Conservation (phyloP, 2,888 invertebrate species). For the Xanthostigma xanthostigma region DNA sequence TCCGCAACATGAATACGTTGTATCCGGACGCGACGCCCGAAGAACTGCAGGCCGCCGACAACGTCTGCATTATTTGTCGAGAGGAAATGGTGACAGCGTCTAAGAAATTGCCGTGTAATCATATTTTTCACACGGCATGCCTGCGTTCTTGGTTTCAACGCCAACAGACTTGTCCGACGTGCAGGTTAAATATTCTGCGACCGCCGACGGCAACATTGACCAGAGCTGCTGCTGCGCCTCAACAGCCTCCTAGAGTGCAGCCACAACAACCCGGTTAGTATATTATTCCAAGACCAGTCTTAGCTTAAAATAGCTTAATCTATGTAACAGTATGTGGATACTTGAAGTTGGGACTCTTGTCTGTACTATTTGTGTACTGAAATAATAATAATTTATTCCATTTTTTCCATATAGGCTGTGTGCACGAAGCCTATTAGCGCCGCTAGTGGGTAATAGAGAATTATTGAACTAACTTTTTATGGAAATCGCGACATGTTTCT, state of each 20-base stretch:
- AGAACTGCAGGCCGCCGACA: conserved; percentile 83
- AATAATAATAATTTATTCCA: no score
- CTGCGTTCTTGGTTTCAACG: conserved; percentile 98
- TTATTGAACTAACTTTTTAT: no score
- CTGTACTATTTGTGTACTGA: no score
- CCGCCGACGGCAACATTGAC: conserved; percentile 26
- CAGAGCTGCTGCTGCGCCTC: conserved; percentile 22
- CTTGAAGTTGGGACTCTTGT: no score
- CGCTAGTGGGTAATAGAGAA: no score
- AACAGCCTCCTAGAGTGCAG: conserved; percentile 19
- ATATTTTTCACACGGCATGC: conserved; percentile 97
- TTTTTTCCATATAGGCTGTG: no score
- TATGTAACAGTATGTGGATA: no score
- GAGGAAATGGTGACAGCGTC: conserved; percentile 58
- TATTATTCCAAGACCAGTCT: background rate
- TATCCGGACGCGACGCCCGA: conserved; percentile 92
- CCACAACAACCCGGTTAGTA: conserved; percentile 8
- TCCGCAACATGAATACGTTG: conserved; percentile 94
- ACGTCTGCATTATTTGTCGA: conserved; percentile 97
- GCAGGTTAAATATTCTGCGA: conserved; percentile 71
- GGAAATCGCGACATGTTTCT: no score
- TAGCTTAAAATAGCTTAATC: no score
- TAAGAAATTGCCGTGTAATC: conserved; percentile 96
- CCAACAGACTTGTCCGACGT: conserved; percentile 99
- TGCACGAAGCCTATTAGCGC: no score